These are phyloP conservation scores for Aphelenchoides avenae DNA, from an alignment of 1,140 invertebrate genomes.

Conservation along the genomic window DNA sequence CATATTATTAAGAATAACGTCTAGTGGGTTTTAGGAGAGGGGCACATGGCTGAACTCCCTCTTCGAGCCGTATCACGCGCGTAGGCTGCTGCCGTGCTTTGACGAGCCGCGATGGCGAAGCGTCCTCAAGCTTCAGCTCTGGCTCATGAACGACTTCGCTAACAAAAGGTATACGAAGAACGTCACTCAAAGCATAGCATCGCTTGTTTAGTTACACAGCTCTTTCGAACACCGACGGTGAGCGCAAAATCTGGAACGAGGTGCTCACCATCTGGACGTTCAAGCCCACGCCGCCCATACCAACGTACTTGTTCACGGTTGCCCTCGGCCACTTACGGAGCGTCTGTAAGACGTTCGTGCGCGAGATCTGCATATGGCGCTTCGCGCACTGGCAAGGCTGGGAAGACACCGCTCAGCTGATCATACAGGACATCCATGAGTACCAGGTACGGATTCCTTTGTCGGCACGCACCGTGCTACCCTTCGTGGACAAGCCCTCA, in stretches of 20 bases:
- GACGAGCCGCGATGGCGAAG: conserved; percentile 24
- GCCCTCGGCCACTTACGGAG: conserved; percentile 29
- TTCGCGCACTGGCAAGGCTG: conserved; percentile 23
- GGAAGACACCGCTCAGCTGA: conserved; percentile 28
- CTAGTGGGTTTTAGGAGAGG: background rate
- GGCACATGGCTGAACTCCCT: conserved; percentile 28
- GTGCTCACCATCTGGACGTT: conserved; percentile 35
- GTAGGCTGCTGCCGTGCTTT: conserved; percentile 27
- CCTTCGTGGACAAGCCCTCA: no score
- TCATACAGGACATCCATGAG: conserved; percentile 20
- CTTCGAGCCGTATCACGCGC: conserved; percentile 17
- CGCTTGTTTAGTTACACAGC: conserved; percentile 22
- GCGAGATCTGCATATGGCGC: conserved; percentile 38
- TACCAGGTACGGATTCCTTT: conserved; percentile 27
- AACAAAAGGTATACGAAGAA: conserved; percentile 1
- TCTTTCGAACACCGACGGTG: conserved; percentile 24
- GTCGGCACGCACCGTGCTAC: no score
- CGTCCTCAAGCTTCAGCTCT: conserved; percentile 28
- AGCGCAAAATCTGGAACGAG: conserved; percentile 20
- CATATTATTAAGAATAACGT: background rate
- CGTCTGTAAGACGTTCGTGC: conserved; percentile 2
- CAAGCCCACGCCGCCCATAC: conserved; percentile 31
- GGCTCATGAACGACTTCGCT: conserved; percentile 26
- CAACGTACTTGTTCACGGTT: conserved; percentile 36
- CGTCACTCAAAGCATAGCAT: background rate